phyloP scores from a whole-genome alignment of 2,888 invertebrate species.

The Pimpla rufipes region DNA sequence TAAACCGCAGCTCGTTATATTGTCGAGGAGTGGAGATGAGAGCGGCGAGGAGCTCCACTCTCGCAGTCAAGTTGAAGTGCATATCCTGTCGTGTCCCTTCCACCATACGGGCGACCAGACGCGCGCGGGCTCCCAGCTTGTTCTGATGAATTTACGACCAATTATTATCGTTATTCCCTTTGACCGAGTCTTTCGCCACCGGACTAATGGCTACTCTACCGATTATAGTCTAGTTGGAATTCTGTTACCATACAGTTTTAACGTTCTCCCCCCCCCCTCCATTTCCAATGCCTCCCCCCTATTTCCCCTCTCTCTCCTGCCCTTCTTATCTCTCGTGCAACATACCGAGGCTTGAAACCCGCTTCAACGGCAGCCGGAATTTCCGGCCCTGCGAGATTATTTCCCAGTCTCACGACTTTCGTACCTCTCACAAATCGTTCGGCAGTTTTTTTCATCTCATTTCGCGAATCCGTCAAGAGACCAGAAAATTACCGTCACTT shows the following conservation, averaged over 20 bases:
- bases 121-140: conserved; percentile 16
- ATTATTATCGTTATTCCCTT: conserved; percentile 68
- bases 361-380: conserved; percentile 11
- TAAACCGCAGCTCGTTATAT: conserved; percentile 40
- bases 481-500: too few relatives aligned
- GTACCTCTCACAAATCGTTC: too few relatives aligned
- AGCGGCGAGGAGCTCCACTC: conserved; percentile 16
- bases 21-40: not conserved
- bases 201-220: conserved; percentile 65
- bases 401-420: conserved; percentile 27
- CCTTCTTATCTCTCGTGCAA: too few relatives aligned
- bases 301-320: not conserved
- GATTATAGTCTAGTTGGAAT: conserved; percentile 60
- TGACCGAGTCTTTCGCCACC: conserved; percentile 52
- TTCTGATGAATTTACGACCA: conserved; percentile 69
- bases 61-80: conserved; percentile 57
- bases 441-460: not conserved
- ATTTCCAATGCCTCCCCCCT: not conserved
- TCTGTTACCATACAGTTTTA: conserved; percentile 40
- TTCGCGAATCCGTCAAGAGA: too few relatives aligned
- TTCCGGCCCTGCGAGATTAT: conserved; percentile 36
- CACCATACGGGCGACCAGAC: conserved; percentile 22
- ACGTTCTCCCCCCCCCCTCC: not conserved
- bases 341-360: not conserved
- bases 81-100: conserved; percentile 63